A percentile compares a stretch with the other conserved stretches of the same genome.
Conservation (phyloP, 2,797 vertebrate species). For the Amblyraja radiata region DNA sequence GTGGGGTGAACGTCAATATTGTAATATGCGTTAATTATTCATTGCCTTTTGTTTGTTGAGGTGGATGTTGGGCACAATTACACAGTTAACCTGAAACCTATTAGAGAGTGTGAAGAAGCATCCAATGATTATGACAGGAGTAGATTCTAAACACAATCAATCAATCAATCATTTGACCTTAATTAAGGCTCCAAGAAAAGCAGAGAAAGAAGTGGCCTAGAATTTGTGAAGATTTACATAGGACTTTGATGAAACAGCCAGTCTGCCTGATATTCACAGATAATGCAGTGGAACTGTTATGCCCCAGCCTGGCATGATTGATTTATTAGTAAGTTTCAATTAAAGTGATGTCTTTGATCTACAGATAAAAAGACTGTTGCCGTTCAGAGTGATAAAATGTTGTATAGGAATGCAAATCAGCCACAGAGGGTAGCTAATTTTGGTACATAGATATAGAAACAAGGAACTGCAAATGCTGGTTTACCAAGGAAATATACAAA, state of each 20-base stretch:
- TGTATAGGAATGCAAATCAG: background rate
- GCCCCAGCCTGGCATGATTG: background rate
- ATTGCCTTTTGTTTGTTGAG: background rate
- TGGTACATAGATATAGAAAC: background rate
- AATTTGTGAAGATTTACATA: conserved; percentile 2
- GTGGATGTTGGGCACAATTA: conserved; percentile 21
- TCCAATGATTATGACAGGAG: conserved; percentile 1
- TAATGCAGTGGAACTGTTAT: conserved; percentile 15
- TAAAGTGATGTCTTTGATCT: conserved; percentile 23
- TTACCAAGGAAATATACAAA: too few species aligned
- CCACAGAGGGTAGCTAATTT: background rate
- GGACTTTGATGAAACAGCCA: background rate
- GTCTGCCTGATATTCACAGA: conserved; percentile 26
- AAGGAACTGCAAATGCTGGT: too few species aligned
- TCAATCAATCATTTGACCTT: conserved; percentile 29
- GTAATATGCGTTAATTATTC: background rate
- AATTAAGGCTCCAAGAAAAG: conserved; percentile 22
- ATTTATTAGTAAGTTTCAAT: conserved; percentile 25
- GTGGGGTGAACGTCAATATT: background rate
- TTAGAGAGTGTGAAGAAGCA: conserved; percentile 21
- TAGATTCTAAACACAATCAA: conserved; percentile 17
- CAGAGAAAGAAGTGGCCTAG: background rate
- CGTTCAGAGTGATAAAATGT: background rate
- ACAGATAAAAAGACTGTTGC: background rate
- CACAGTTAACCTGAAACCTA: conserved; percentile 25